phyloP scores from a whole-genome alignment of 2,888 invertebrate genomes.

The Synergus itoensis region DNA sequence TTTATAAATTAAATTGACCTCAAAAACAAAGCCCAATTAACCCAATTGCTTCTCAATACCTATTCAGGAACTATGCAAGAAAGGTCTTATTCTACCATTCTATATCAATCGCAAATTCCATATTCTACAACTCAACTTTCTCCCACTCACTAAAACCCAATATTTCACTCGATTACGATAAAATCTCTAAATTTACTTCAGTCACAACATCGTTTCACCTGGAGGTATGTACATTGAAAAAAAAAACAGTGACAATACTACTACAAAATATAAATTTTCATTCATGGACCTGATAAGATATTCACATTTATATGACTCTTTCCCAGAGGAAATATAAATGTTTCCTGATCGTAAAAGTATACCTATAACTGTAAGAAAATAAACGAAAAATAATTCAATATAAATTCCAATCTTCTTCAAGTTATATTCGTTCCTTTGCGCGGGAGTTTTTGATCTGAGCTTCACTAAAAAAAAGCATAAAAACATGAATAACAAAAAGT shows the following conservation, averaged over 20 bases:
- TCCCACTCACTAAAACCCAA: neutral
- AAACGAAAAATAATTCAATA: no score
- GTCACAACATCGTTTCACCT: neutral
- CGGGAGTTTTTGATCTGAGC: no score
- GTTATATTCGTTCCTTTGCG: no score
- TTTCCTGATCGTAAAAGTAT: neutral
- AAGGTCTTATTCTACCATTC: neutral
- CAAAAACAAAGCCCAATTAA: neutral
- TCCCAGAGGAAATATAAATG: neutral
- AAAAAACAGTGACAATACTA: neutral
- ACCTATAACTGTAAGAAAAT: neutral
- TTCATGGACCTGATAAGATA: neutral
- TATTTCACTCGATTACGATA: neutral
- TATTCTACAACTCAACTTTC: neutral
- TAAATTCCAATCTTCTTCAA: no score
- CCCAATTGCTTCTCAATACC: neutral
- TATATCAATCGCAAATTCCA: neutral
- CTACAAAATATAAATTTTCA: neutral
- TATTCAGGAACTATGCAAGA: neutral
- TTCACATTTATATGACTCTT: neutral
- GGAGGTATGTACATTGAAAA: neutral
- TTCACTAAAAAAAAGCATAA: neutral
- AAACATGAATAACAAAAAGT: neutral
- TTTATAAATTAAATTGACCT: neutral
- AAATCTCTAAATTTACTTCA: neutral